Percentiles rank a stretch among this genome's conserved stretches.
phyloP scores from a whole-genome alignment of 37 sponge, comb jelly and placozoan species.

The Beroe ovata region DNA sequence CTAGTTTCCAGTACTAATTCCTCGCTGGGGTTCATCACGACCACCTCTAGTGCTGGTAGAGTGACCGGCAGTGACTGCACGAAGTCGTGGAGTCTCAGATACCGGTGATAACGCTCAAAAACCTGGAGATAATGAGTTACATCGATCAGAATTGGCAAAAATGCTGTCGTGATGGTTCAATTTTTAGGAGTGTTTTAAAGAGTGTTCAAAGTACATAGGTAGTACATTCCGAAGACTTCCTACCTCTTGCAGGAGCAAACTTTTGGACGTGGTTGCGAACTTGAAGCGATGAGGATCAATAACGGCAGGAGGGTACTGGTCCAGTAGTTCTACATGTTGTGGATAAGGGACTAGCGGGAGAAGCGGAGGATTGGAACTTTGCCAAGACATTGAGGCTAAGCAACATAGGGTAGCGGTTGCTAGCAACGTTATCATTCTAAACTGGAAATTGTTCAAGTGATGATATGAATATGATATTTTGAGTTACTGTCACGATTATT shows the following conservation, averaged over 20 bases:
- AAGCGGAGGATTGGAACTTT: slow-evolving; percentile 20
- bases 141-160: too few species aligned
- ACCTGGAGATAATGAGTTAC: too few species aligned
- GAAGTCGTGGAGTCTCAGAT: slow-evolving; percentile 53
- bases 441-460: too few species aligned
- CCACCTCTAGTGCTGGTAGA: background rate
- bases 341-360: slow-evolving; percentile 61
- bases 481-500: too few species aligned
- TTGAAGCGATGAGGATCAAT: slow-evolving; percentile 28
- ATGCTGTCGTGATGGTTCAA: too few species aligned
- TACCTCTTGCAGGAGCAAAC: slow-evolving; percentile 46
- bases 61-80: background rate
- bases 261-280: background rate
- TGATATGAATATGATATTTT: too few species aligned
- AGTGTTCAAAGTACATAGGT: too few species aligned
- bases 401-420: too few species aligned
- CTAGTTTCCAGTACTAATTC: slow-evolving; percentile 21
- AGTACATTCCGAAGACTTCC: background rate
- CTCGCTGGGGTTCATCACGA: background rate
- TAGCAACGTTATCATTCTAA: too few species aligned
- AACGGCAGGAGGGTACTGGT: background rate
- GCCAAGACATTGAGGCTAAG: too few species aligned
- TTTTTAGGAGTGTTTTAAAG: too few species aligned
- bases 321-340: background rate
- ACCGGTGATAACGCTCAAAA: slow-evolving; percentile 7